phyloP scores from a whole-genome alignment of 2,888 invertebrate species.

The Pomacea canaliculata region DNA sequence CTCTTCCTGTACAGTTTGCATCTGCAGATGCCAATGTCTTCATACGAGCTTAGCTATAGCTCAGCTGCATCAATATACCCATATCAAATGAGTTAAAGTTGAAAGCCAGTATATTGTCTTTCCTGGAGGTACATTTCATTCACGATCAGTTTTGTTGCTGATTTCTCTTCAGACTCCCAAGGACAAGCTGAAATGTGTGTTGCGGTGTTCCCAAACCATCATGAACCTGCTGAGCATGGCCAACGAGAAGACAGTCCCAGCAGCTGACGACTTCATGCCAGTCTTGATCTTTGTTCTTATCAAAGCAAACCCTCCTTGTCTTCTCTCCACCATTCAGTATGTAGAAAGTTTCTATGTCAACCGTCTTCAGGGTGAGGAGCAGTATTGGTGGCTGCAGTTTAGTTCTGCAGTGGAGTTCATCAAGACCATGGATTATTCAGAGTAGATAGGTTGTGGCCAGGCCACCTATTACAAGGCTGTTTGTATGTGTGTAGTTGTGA shows the following conservation, averaged over 20 bases:
- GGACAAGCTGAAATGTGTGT: conserved; percentile 86
- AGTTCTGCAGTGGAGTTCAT: conserved; percentile 96
- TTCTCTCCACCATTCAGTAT: conserved; percentile 95
- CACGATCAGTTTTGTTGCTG: too few relatives aligned
- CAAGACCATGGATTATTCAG: conserved; percentile 90
- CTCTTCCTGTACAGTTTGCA: too few relatives aligned
- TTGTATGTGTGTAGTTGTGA: too few relatives aligned
- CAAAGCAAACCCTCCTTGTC: conserved; percentile 94
- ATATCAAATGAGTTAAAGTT: too few relatives aligned
- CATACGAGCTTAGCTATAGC: too few relatives aligned
- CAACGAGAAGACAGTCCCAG: conserved; percentile 80
- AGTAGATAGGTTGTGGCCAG: not conserved
- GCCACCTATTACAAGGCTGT: too few relatives aligned
- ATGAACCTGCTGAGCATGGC: conserved; percentile 93
- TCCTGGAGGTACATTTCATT: too few relatives aligned
- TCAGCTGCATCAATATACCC: too few relatives aligned
- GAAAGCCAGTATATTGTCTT: too few relatives aligned
- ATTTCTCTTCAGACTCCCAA: conserved; percentile 77
- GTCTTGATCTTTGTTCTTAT: conserved; percentile 96
- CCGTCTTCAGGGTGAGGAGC: conserved; percentile 87
- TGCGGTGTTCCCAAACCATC: conserved; percentile 90
- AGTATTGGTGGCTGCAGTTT: conserved; percentile 99
- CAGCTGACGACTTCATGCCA: conserved; percentile 93
- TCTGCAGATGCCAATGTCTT: too few relatives aligned
- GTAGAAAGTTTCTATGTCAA: conserved; percentile 91